Evolutionary conservation across 92 coral and sea anemone species (phyloP).

Genomic region (Bergia sp.): DNA sequence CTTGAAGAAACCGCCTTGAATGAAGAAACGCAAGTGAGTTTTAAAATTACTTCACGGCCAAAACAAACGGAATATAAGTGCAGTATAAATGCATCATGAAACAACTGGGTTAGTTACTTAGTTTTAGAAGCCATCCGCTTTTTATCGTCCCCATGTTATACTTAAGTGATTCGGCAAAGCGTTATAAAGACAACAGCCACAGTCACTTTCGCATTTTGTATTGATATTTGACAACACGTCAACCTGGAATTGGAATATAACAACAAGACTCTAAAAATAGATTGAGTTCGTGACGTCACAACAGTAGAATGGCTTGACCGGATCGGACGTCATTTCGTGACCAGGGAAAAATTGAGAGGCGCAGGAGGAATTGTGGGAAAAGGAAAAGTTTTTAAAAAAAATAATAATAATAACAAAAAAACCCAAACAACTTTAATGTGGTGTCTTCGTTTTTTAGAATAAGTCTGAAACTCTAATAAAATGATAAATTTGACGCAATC

Average conservation of each 20-base stretch:
- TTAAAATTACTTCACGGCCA: neutral
- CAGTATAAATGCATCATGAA: neutral
- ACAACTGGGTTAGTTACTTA: slow-evolving; percentile 63
- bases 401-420: no score
- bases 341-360: no score
- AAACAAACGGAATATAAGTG: neutral
- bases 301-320: no score
- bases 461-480: no score
- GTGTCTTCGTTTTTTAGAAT: no score
- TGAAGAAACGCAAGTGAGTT: neutral
- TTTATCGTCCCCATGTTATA: slow-evolving; percentile 83
- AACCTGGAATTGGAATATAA: slow-evolving; percentile 25
- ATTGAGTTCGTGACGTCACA: slow-evolving; percentile 22
- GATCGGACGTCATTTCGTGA: no score
- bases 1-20: slow-evolving; percentile 90
- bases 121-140: slow-evolving; percentile 89
- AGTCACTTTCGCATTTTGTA: neutral
- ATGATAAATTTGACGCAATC: no score
- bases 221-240: neutral
- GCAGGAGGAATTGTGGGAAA: no score
- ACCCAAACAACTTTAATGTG: no score
- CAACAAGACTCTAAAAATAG: slow-evolving; percentile 35
- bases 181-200: neutral
- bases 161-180: neutral
- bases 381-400: no score